phyloP scores from a whole-genome alignment of 2,797 vertebrate species.

The Adelosebastes latens region DNA sequence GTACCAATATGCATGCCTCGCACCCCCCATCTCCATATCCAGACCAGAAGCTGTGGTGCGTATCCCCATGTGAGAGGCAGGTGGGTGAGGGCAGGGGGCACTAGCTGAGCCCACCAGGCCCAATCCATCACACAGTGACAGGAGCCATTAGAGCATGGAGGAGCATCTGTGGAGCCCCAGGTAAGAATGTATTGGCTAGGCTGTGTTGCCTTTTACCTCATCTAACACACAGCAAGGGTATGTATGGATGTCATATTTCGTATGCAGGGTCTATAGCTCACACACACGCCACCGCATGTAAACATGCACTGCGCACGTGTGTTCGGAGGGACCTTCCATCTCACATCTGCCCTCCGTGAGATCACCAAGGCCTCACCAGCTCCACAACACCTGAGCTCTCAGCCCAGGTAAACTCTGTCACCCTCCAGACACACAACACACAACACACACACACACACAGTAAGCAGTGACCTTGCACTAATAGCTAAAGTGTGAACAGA shows the following conservation, averaged over 20 bases:
- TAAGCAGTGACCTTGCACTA: conserved; percentile 61
- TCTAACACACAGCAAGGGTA: conserved; percentile 63
- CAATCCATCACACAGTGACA: conserved; percentile 81
- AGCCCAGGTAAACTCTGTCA: conserved; percentile 28
- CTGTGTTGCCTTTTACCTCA: conserved; percentile 35
- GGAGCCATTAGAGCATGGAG: conserved; percentile 82
- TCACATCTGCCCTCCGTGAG: conserved; percentile 22
- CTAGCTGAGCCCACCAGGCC: conserved; percentile 62
- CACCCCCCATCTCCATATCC: not conserved
- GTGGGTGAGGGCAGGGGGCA: conserved; percentile 72
- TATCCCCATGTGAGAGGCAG: conserved; percentile 68
- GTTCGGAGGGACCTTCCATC: not conserved
- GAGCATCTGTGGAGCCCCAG: conserved; percentile 83
- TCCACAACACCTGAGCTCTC: conserved; percentile 49
- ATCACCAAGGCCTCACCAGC: conserved; percentile 16
- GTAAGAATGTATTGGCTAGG: conserved; percentile 48
- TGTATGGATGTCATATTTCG: conserved; percentile 36
- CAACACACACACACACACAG: not conserved
- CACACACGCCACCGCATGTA: not conserved
- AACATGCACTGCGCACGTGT: not conserved
- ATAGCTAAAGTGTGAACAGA: conserved; percentile 59
- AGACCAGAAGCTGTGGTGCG: conserved; percentile 31
- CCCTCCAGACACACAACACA: conserved; percentile 24
- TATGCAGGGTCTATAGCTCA: conserved; percentile 15
- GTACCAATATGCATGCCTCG: not conserved